Conservation (phyloP, 2,888 invertebrate species). For the Bursaphelenchus okinawaensis region DNA sequence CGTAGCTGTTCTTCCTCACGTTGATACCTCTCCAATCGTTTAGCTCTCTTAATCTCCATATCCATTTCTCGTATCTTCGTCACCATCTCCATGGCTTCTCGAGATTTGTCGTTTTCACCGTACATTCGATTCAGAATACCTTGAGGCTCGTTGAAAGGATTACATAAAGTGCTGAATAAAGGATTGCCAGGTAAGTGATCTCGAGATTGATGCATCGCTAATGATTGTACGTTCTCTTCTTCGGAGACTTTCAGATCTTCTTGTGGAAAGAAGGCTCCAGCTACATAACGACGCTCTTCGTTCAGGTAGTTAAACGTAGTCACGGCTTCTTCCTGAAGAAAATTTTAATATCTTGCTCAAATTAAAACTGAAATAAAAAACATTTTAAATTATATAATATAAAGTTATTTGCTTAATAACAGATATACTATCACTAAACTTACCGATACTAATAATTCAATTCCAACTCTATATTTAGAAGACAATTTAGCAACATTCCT, state of each 20-base stretch:
- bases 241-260: constrained; percentile 43
- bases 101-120: not conserved
- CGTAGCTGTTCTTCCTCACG: not conserved
- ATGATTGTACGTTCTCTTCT: constrained; percentile 40
- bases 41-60: not conserved
- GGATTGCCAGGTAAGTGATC: not conserved
- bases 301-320: constrained; percentile 85
- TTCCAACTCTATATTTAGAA: constrained; percentile 65
- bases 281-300: constrained; percentile 71
- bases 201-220: constrained; percentile 34
- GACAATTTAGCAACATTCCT: constrained; percentile 47
- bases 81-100: not conserved
- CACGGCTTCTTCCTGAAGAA: constrained; percentile 73
- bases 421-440: constrained; percentile 11
- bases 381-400: no score
- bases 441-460: constrained; percentile 74
- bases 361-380: constrained; percentile 4
- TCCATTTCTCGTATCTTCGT: not conserved
- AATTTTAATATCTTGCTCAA: constrained; percentile 17
- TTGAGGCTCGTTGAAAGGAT: not conserved
- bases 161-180: not conserved
- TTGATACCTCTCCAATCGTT: not conserved
- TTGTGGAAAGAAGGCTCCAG: constrained; percentile 64
- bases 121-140: constrained; percentile 6
- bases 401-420: no score